These are phyloP conservation scores for Steatornis caripensis DNA, from an alignment of 2,113 vertebrate species.

Conservation along the genomic window DNA sequence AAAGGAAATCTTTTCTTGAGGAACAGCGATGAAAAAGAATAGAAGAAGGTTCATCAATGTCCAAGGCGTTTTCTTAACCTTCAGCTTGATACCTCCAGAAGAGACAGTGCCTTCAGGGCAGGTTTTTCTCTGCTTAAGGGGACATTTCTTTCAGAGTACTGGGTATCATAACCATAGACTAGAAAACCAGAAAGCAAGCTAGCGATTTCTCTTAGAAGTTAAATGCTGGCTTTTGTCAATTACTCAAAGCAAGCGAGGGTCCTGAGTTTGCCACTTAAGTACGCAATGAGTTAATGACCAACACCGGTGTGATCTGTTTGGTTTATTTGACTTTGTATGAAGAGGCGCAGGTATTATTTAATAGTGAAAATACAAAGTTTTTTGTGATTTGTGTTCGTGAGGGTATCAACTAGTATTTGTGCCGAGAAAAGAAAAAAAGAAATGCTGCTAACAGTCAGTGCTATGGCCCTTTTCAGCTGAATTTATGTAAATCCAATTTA, in stretches of 20 bases:
- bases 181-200: background rate
- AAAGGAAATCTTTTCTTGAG: background rate
- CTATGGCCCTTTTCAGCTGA: background rate
- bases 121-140: background rate
- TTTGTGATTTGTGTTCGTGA: background rate
- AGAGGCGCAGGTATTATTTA: background rate
- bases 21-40: background rate
- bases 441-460: background rate
- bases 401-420: background rate
- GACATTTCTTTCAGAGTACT: background rate
- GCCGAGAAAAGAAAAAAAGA: background rate
- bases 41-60: background rate
- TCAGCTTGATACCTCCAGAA: background rate
- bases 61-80: background rate
- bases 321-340: background rate
- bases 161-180: background rate
- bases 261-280: background rate
- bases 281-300: background rate
- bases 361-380: background rate
- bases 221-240: background rate
- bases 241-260: background rate
- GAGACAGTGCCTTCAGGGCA: background rate
- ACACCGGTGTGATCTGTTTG: accelerated
- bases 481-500: background rate
- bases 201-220: background rate